A percentile compares a stretch with the other conserved stretches of the same genome.
Conservation (phyloP, 2,797 vertebrate species). For the Neosilurus hyrtlii region DNA sequence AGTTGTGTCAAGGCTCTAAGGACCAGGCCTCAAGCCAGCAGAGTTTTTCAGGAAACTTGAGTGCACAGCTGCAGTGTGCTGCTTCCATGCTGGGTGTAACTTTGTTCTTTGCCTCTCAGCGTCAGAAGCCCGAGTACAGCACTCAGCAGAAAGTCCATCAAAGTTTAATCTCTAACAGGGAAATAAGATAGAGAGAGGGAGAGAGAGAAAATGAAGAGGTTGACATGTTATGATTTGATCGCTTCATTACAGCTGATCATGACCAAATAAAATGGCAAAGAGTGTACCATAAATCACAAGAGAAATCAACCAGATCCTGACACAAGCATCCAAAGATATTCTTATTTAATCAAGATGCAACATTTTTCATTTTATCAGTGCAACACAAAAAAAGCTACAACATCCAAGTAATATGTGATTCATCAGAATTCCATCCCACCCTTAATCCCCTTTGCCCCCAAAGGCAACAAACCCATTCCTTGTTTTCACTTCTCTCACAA, state of each 20-base stretch:
- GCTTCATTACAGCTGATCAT: conserved; percentile 11
- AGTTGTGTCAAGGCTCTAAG: conserved; percentile 33
- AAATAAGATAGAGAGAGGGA: conserved; percentile 12
- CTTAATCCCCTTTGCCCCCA: conserved; percentile 11
- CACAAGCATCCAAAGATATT: not conserved
- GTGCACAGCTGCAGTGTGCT: conserved; percentile 37
- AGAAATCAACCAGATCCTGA: not conserved
- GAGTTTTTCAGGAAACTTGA: conserved; percentile 49
- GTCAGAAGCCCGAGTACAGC: conserved; percentile 48
- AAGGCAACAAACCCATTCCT: conserved; percentile 35
- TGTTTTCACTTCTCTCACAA: conserved; percentile 26
- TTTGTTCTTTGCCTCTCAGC: conserved; percentile 55
- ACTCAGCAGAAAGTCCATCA: conserved; percentile 63
- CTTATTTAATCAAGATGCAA: not conserved
- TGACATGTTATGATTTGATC: conserved; percentile 21
- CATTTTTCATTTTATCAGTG: not conserved
- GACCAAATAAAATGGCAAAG: not conserved
- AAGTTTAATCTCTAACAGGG: conserved; percentile 63
- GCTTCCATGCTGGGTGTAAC: conserved; percentile 35
- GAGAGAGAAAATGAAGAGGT: conserved; percentile 17
- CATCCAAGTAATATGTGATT: conserved; percentile 13
- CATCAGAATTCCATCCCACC: conserved; percentile 27
- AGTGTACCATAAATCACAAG: not conserved
- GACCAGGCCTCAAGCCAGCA: conserved; percentile 35
- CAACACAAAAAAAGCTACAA: conserved; percentile 4